Base-by-base conservation (phyloP, 2,888 invertebrate genomes). In the Colletes collaris region DNA sequence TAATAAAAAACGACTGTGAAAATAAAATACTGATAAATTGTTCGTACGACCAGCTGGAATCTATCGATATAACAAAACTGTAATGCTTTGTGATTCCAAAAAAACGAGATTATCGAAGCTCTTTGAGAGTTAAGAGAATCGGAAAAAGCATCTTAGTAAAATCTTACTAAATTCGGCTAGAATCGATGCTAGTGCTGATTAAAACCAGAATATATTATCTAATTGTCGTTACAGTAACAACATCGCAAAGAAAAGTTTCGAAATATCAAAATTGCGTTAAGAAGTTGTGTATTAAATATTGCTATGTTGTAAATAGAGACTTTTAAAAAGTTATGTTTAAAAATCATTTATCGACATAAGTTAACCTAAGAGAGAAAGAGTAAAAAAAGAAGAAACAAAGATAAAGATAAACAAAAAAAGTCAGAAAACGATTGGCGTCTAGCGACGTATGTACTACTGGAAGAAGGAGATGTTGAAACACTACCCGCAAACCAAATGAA, bases 251-350 rank as follows among this genome's bases (percentile, higher is more conserved):
- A 74, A 76, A 72, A 60, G 8, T 10, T 49, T 67, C 19, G 35
- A 76, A 62, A 56, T 76, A 62, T 76, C 8, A 62, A 76, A 74
- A 74, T 52, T n/a, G n/a, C 35, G 19, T 46, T 6, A 8, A 65
- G 10, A 13, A 13, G 10, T 44, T 37, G 19, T 35, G 16, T 19
- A 19, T 8, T 40, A 52, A 13, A 40, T n/a, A 64, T 71, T 19
- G 19, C 16, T 46, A 70, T 27, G 8, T 37, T 56, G 8, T n/a
- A 55, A 72, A 27, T 55, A 49, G 63, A 16, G 7, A 40, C 40
- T 13, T 50, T 44, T 58, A 35, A n/a, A 76, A 77, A 58, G 62
- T 37, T 52, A 13, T n/a, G 44, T 8, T 67, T 46, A 35, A 37
- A 65, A 64, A 69, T 10, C 13, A 35, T 49, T 11, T 10, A n/a